Percentiles rank a stretch among this genome's conserved stretches.
Conservation (phyloP, 2,113 vertebrate genomes). For the Callocephalon fimbriatum region DNA sequence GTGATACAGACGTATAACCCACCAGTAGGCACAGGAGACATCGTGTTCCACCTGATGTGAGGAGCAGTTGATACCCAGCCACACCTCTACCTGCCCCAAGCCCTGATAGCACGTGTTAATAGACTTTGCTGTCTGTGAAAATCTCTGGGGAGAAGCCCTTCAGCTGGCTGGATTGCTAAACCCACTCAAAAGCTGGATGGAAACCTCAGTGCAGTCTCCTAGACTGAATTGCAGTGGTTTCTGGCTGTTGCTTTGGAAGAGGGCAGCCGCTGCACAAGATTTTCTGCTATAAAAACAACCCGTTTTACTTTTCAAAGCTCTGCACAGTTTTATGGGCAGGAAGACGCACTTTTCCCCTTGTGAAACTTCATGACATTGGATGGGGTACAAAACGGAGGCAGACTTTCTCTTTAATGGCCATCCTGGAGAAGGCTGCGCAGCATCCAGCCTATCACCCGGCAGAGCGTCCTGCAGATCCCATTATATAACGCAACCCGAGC, state of each 20-base stretch:
- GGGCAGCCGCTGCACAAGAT: not conserved
- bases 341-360: not conserved
- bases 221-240: not conserved
- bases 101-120: not conserved
- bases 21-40: not conserved
- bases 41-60: not conserved
- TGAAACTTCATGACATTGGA: slow-evolving; percentile 7
- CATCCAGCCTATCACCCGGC: not conserved
- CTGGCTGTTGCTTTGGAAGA: not conserved
- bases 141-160: not conserved
- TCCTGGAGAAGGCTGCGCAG: not conserved
- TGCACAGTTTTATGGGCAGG: not conserved
- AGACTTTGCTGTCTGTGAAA: not conserved
- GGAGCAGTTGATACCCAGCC: not conserved
- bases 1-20: not conserved
- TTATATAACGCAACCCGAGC: slow-evolving; percentile 33
- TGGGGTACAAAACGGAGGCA: not conserved
- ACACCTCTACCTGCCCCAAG: not conserved
- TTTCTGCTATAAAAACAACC: not conserved
- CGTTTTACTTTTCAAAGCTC: not conserved
- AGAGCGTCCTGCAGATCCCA: not conserved
- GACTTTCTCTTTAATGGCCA: slow-evolving; percentile 21
- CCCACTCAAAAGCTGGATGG: accelerated
- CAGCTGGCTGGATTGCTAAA: not conserved
- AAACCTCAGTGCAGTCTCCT: not conserved